Percentiles rank a stretch among this genome's conserved stretches.
These are phyloP conservation scores for Paramormyrops hopkinsi DNA, from an alignment of 2,797 vertebrate genomes.

Conservation along the genomic window DNA sequence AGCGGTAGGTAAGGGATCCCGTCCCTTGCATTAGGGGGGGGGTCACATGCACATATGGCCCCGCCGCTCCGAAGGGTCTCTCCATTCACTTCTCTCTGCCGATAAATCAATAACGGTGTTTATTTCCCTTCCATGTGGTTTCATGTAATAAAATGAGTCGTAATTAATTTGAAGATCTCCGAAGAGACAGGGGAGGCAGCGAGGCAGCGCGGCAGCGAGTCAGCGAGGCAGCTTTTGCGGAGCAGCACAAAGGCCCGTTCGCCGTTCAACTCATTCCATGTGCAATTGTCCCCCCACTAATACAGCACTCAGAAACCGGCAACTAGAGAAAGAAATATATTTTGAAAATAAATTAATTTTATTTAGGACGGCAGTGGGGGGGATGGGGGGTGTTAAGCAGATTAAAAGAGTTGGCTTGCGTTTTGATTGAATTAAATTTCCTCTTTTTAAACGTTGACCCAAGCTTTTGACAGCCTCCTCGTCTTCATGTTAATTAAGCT, in stretches of 20 bases:
- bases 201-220: not conserved
- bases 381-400: not conserved
- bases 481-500: slow-evolving; percentile 26
- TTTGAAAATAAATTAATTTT: slow-evolving; percentile 19
- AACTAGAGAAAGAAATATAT: not conserved
- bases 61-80: not conserved
- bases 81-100: not conserved
- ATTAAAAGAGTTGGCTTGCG: slow-evolving; percentile 13
- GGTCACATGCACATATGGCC: not conserved
- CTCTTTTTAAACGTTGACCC: slow-evolving; percentile 24
- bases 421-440: slow-evolving; percentile 21
- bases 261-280: not conserved
- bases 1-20: not conserved
- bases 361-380: not conserved
- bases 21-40: not conserved
- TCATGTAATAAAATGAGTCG: slow-evolving; percentile 5
- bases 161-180: slow-evolving; percentile 21
- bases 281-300: not conserved
- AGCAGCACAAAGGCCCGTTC: slow-evolving; percentile 1
- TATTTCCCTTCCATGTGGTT: not conserved
- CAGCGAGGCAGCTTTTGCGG: not conserved
- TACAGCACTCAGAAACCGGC: not conserved
- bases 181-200: not conserved
- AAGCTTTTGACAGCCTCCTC: slow-evolving; percentile 23
- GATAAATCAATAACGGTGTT: slow-evolving; percentile 4